Evolutionary conservation across 2,888 invertebrate species (phyloP).

Genomic region (Amiota minor): DNA sequence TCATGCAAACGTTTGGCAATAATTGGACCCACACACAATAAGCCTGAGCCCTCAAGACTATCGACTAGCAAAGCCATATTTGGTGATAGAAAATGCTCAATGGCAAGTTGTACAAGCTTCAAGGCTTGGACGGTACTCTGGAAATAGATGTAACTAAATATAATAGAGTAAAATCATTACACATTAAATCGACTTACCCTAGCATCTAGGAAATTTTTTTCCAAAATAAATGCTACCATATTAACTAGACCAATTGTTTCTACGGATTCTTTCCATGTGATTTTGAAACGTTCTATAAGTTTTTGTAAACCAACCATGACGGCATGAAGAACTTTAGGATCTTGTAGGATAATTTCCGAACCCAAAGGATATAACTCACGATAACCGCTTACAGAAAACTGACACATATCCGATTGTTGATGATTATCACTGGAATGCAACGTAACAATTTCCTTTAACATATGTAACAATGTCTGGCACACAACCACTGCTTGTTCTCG

Average conservation of each 20-base stretch:
- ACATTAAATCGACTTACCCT: conserved; percentile 70
- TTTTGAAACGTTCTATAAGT: conserved; percentile 80
- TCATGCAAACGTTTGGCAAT: conserved; percentile 82
- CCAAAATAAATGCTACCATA: conserved; percentile 75
- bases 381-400: conserved; percentile 30
- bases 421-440: conserved; percentile 45
- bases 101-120: conserved; percentile 80
- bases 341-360: conserved; percentile 72
- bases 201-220: conserved; percentile 75
- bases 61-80: conserved; percentile 84
- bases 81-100: conserved; percentile 84
- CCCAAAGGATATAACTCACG: conserved; percentile 51
- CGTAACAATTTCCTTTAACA: conserved; percentile 76
- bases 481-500: conserved; percentile 78
- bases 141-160: conserved; percentile 54
- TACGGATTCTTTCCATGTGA: conserved; percentile 85
- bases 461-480: conserved; percentile 78
- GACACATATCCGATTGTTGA: conserved; percentile 20
- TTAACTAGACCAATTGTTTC: conserved; percentile 81
- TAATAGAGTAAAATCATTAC: neutral
- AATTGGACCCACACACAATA: conserved; percentile 80
- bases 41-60: conserved; percentile 78
- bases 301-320: conserved; percentile 79
- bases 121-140: conserved; percentile 82
- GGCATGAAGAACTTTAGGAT: conserved; percentile 77